phyloP scores from a whole-genome alignment of 2,888 invertebrate genomes.

The Hipparchia semele region DNA sequence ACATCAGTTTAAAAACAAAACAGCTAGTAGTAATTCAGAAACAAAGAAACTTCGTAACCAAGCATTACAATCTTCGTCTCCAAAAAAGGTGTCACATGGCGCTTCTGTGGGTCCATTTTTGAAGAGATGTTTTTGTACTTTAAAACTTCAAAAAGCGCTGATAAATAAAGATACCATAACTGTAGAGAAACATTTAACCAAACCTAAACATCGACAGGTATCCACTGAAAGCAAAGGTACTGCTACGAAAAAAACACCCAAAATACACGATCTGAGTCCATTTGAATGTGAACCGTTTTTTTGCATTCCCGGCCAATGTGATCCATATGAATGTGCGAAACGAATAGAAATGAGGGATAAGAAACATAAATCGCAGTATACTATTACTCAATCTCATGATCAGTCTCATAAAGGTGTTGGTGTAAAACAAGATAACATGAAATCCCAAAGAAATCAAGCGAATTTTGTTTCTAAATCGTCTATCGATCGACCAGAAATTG shows the following conservation, averaged over 20 bases:
- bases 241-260: constrained; percentile 20
- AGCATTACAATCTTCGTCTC: constrained; percentile 11
- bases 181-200: background rate
- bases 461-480: background rate
- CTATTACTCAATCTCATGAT: constrained; percentile 20
- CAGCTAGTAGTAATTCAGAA: background rate
- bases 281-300: constrained; percentile 48
- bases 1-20: background rate
- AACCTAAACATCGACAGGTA: background rate
- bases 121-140: constrained; percentile 49
- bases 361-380: constrained; percentile 25
- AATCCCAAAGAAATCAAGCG: constrained; percentile 28
- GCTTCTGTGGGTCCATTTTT: constrained; percentile 40
- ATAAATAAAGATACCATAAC: constrained; percentile 9
- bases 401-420: constrained; percentile 24
- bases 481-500: constrained; percentile 20
- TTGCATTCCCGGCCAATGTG: constrained; percentile 41
- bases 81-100: constrained; percentile 37
- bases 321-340: constrained; percentile 45
- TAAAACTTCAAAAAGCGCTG: constrained; percentile 43
- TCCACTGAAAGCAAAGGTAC: constrained; percentile 21
- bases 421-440: constrained; percentile 15
- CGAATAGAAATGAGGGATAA: constrained; percentile 38
- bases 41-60: constrained; percentile 4
- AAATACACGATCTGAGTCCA: constrained; percentile 17